Conservation (phyloP, 1,140 invertebrate species). For the Dreissena polymorpha region DNA sequence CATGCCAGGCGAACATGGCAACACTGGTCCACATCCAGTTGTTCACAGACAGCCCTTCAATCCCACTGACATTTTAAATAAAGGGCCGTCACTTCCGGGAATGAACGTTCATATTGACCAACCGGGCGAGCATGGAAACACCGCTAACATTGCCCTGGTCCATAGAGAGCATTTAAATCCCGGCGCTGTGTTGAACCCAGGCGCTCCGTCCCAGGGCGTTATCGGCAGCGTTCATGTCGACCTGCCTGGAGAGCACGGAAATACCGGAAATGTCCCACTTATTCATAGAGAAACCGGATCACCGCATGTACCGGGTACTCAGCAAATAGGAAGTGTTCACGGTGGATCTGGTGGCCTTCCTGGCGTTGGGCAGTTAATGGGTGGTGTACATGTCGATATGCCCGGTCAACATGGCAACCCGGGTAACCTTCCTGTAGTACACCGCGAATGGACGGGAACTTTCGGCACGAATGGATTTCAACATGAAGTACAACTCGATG, state of each 20-base stretch:
- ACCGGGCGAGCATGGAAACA: background rate
- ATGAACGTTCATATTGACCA: background rate
- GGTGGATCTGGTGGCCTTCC: too few species aligned
- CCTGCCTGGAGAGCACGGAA: conserved; percentile 10
- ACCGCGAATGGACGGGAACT: background rate
- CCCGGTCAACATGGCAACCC: conserved; percentile 9
- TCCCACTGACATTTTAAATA: background rate
- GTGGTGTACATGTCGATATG: conserved; percentile 5
- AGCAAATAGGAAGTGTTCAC: background rate
- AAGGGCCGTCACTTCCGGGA: background rate
- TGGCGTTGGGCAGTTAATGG: background rate
- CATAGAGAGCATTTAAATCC: background rate
- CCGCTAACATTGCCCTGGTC: background rate
- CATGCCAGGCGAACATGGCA: conserved; percentile 24
- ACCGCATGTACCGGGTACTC: background rate
- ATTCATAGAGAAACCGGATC: background rate
- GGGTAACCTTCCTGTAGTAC: conserved; percentile 8
- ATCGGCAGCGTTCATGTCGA: conserved; percentile 6
- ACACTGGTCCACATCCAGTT: conserved; percentile 5
- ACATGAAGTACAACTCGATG: background rate
- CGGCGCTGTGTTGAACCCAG: background rate
- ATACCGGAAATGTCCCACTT: background rate
- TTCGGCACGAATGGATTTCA: background rate
- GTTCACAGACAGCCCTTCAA: conserved; percentile 4
- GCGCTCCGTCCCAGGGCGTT: background rate